Base-by-base conservation (phyloP, 1,140 invertebrate genomes). In the Chlorops oryzae region DNA sequence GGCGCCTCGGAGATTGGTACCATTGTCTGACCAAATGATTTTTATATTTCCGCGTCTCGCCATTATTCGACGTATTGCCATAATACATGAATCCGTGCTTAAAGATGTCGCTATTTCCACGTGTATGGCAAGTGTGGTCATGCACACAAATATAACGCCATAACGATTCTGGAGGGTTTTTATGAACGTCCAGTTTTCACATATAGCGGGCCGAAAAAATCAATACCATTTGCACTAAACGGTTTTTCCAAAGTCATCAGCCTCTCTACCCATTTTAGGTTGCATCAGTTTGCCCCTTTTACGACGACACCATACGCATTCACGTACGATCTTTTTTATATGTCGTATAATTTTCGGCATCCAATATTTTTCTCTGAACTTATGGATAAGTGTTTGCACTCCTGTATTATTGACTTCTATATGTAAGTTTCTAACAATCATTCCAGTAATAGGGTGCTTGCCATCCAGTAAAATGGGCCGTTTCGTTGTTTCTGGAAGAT, bases 31-130 rank as follows among this genome's bases (percentile, higher is more conserved):
- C 41, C 59, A 60, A 9, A 74, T 51, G 22, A 60, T 32, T 13
- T 37, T 35, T 2, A 59, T 51, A 22, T 58, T 40, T 32, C 70
- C 67, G 39, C 72, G 47, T 34, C 69, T 48, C 15, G 67, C 56
- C n/a, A 75, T 58, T 50, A 77, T 72, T 35, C 74, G 35, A 12
- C 65, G 34, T 3, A 77, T 42, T 12, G 62, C 59, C n/a, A n/a
- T n/a, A n/a, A n/a, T n/a, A n/a, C n/a, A n/a, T n/a, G n/a, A n/a
- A n/a, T n/a, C n/a, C n/a, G n/a, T n/a, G n/a, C n/a, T n/a, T n/a
- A n/a, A n/a, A n/a, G n/a, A n/a, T n/a, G n/a, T n/a, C n/a, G n/a
- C n/a, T n/a, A n/a, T n/a, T n/a, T n/a, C n/a, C n/a, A n/a, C n/a
- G n/a, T n/a, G n/a, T n/a, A n/a, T n/a, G n/a, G n/a, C n/a, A n/a